phyloP scores from a whole-genome alignment of 2,113 vertebrate species.

The Heterotilapia buettikoferi region DNA sequence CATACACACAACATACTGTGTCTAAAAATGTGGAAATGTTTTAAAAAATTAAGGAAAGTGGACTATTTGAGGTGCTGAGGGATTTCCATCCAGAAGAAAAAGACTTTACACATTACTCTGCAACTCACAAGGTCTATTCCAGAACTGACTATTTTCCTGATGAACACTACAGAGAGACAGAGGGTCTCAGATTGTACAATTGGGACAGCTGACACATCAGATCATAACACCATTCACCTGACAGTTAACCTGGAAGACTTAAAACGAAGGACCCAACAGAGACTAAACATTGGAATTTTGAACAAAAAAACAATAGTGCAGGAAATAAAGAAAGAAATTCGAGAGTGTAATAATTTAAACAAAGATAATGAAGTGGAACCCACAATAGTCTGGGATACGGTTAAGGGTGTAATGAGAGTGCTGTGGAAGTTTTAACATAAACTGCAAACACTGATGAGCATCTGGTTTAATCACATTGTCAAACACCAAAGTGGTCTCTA shows the following conservation, averaged over 20 bases:
- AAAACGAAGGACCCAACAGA: background rate
- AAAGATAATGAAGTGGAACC: background rate
- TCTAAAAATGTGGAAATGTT: background rate
- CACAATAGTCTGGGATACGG: background rate
- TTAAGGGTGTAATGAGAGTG: background rate
- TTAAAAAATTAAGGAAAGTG: background rate
- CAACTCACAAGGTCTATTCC: background rate
- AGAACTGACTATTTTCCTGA: background rate
- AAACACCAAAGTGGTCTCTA: background rate
- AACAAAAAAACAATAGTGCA: background rate
- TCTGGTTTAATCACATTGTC: background rate
- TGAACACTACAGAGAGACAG: fast-evolving
- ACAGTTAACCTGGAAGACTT: background rate
- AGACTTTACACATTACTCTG: background rate
- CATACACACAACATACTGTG: background rate
- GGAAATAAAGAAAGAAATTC: fast-evolving
- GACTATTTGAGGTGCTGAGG: background rate
- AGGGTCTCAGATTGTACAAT: background rate
- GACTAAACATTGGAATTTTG: background rate
- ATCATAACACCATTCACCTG: background rate
- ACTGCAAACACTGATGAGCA: background rate
- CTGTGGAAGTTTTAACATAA: background rate
- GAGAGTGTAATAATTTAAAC: background rate
- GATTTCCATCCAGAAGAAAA: background rate
- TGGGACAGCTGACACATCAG: background rate